Evolutionary conservation across 2,113 vertebrate genomes (phyloP).

Genomic region (Oryzias curvinotus): DNA sequence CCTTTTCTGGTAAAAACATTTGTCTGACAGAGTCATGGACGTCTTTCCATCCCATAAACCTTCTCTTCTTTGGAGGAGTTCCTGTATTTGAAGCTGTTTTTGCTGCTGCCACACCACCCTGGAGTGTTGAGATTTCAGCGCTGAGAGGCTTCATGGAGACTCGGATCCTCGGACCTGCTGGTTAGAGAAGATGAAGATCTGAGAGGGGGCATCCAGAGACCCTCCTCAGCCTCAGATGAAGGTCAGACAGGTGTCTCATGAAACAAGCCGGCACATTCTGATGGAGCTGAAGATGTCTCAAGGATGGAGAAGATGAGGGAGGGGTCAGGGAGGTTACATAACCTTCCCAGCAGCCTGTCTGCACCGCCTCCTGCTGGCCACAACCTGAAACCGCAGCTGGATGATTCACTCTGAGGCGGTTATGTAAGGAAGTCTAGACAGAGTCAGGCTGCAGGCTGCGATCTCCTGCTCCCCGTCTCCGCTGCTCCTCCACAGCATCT

Average conservation of each 20-base stretch:
- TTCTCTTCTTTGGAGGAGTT: no score
- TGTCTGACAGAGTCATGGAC: no score
- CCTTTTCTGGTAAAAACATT: no score
- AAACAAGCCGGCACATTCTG: not conserved
- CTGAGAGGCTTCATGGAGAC: no score
- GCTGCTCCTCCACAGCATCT: no score
- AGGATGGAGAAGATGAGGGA: not conserved
- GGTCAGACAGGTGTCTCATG: constrained; percentile 37
- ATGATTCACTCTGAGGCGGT: not conserved
- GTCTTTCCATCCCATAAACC: no score
- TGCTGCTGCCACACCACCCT: no score
- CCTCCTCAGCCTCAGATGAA: not conserved
- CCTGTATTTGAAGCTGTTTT: no score
- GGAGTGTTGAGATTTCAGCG: no score
- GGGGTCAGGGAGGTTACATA: constrained; percentile 42
- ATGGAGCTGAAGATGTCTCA: not conserved
- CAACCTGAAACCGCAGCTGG: not conserved
- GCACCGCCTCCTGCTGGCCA: constrained; percentile 34
- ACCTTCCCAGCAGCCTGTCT: constrained; percentile 10
- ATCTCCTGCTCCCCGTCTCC: no score
- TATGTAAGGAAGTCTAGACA: not conserved
- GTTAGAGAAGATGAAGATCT: not conserved
- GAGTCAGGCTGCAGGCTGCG: not conserved
- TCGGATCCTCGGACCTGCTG: no score
- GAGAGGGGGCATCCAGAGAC: not conserved